Evolutionary conservation across 2,888 invertebrate species (phyloP).

Genomic region (Blastobasis lacticolella): DNA sequence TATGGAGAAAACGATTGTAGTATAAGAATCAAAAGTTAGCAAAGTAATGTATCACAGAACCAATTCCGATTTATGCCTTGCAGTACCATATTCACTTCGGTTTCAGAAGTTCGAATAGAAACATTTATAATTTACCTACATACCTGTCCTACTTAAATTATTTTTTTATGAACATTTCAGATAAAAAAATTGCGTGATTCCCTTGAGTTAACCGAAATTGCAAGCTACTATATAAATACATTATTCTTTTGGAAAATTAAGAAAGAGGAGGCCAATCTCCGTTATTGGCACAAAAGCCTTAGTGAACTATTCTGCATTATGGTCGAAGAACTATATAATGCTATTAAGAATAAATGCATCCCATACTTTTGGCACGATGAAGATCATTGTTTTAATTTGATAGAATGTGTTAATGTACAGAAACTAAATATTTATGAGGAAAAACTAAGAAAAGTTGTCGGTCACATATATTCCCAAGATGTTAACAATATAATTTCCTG

Average conservation of each 20-base stretch:
- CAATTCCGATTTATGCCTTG: too few species aligned
- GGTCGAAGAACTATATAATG: conserved; percentile 42
- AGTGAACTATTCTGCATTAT: conserved; percentile 42
- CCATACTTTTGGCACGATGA: conserved; percentile 52
- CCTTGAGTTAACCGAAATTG: conserved; percentile 51
- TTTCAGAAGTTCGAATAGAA: too few species aligned
- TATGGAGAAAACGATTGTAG: too few species aligned
- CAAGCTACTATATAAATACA: conserved; percentile 76
- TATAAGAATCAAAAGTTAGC: too few species aligned
- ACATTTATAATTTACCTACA: too few species aligned
- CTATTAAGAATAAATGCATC: conserved; percentile 38
- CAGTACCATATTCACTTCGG: too few species aligned
- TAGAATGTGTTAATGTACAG: conserved; percentile 38
- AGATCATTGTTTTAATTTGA: conserved; percentile 33
- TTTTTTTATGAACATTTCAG: conserved; percentile 21
- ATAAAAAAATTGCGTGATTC: conserved; percentile 69
- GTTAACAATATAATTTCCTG: conserved; percentile 33
- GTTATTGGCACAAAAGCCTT: conserved; percentile 48
- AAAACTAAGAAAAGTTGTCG: conserved; percentile 47
- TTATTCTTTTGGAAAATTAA: conserved; percentile 59
- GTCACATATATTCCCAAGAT: conserved; percentile 42
- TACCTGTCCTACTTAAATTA: too few species aligned
- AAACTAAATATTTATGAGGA: conserved; percentile 40
- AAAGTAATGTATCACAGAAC: too few species aligned
- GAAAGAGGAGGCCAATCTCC: conserved; percentile 28